Conservation (phyloP, 2,888 invertebrate species). For the Imbricaverruca yamaguchii region DNA sequence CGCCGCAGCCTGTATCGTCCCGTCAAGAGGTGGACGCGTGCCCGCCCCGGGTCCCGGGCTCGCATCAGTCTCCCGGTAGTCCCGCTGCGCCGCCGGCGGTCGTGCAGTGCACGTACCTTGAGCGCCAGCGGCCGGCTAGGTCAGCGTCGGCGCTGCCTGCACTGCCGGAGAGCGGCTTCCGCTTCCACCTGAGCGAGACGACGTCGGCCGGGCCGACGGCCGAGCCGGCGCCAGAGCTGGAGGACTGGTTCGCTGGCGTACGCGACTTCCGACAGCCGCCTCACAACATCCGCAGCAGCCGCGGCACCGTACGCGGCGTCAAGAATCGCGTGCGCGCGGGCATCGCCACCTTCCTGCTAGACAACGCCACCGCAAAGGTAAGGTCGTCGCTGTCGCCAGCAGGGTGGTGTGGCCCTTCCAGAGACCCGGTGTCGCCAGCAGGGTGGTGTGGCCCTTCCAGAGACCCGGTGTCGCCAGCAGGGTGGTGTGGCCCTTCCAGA, state of each 20-base stretch:
- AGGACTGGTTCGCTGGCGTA: conserved; percentile 29
- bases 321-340: conserved; percentile 90
- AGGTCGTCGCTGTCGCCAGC: conserved; percentile 37
- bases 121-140: background rate
- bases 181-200: background rate
- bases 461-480: too few relatives aligned
- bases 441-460: too few relatives aligned
- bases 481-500: too few relatives aligned
- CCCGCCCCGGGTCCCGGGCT: too few relatives aligned
- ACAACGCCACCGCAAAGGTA: conserved; percentile 67
- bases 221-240: background rate
- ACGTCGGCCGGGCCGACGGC: background rate
- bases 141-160: background rate
- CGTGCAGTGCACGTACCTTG: background rate
- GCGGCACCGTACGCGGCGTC: conserved; percentile 87
- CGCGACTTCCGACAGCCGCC: conserved; percentile 31
- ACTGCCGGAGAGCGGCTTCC: background rate
- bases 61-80: too few relatives aligned
- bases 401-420: too few relatives aligned
- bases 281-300: conserved; percentile 72
- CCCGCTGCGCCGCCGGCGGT: background rate
- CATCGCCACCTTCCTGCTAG: conserved; percentile 87
- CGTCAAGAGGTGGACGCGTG: too few relatives aligned
- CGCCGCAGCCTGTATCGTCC: too few relatives aligned
- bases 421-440: too few relatives aligned